Base-by-base conservation (phyloP, 2,888 invertebrate species). In the Octonoba sinensis region DNA sequence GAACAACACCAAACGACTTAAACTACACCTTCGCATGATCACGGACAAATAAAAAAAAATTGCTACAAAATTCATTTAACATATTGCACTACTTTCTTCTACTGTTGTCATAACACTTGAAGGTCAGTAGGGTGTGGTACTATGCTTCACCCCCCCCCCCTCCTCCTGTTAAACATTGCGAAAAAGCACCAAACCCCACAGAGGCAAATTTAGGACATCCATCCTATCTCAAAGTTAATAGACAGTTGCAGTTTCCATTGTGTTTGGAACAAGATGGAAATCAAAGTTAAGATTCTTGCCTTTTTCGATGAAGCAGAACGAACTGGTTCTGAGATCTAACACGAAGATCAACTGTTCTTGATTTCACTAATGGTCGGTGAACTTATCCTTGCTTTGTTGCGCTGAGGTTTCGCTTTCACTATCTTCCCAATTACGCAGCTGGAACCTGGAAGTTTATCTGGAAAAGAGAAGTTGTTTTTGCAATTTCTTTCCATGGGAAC, bases 41-140 rank as follows among this genome's bases (percentile, higher is more conserved):
- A 18, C 44, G 67, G 54, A 62, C 13, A 57, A 65, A 66, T 24
- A 57, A 62, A 57, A 22, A 72, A 59, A 57, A 62, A 73, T 46
- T 24, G 59, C 18, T 24, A 49, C 62, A 62, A 77, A 77, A 74
- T 72, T 72, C 79, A 81, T 81, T 81, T 81, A 73, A 73, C 73
- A 73, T 81, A 81, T 69, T 69, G 79, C 79, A 81, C 77, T 62
- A 77, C 46, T 64, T 77, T 70, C 70, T 69, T 71, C 66, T 62
- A 60, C 69, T 16, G 57, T 71, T 27, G 47, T 64, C 49, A 16
- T 65, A 47, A 49, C 65, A 49, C 22, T 36, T 65, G 65, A 77
- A 77, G 77, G 77, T 77, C 65, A 64, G 57, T 27, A 20, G 71
- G 77, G 77, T 71, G 77, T 77, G 77, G 77, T 65, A n/a, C 46